These are phyloP conservation scores for Agrypnia vestita DNA, from an alignment of 1,140 invertebrate genomes.

Conservation along the genomic window DNA sequence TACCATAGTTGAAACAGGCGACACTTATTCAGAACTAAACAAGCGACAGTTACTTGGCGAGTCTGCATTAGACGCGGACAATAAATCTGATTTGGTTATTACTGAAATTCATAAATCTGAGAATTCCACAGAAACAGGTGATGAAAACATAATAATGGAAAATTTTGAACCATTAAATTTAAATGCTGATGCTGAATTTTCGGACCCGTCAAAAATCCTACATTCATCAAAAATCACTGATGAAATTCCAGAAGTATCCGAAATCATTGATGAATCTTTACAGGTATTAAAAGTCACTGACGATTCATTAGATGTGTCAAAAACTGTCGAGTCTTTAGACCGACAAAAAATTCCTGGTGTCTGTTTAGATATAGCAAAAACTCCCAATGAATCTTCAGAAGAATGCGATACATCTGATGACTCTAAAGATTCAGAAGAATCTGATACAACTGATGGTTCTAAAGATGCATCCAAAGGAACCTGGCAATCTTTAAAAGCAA, in stretches of 20 bases:
- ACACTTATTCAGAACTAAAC: no score
- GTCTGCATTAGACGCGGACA: no score
- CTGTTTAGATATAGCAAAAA: neutral
- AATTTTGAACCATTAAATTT: no score
- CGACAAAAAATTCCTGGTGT: neutral
- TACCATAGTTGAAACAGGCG: no score
- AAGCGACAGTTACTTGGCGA: no score
- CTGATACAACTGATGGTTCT: neutral
- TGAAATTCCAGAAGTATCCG: neutral
- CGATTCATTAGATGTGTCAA: neutral
- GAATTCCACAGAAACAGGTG: no score
- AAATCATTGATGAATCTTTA: neutral
- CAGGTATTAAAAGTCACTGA: neutral
- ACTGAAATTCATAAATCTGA: no score
- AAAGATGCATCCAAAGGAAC: neutral
- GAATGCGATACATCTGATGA: neutral
- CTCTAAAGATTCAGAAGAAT: constrained; percentile 7
- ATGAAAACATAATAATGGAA: no score
- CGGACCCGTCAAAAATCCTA: no score
- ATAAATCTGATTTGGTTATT: no score
- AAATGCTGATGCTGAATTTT: no score
- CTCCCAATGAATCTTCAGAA: neutral
- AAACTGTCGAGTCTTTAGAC: constrained; percentile 1
- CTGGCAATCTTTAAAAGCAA: no score
- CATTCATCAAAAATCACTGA: neutral